Evolutionary conservation across 1,140 invertebrate species (phyloP).

Genomic region (Mylabris phalerata): DNA sequence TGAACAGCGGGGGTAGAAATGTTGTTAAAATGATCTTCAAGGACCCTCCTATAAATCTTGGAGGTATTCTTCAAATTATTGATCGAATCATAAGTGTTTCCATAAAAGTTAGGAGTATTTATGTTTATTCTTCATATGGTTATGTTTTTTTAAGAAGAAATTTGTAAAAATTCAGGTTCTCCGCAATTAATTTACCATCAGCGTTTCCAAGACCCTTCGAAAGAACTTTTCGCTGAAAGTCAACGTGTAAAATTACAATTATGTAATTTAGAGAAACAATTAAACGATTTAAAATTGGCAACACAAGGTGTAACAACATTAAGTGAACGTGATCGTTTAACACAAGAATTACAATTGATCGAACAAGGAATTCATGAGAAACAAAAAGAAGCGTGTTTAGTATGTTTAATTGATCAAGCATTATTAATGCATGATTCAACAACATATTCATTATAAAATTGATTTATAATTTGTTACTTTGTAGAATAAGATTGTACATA

Average conservation of each 20-base stretch:
- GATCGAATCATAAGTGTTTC: too few species aligned
- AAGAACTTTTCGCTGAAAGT: constrained; percentile 50
- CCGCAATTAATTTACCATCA: constrained; percentile 38
- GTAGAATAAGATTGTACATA: constrained; percentile 38
- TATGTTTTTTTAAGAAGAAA: not conserved
- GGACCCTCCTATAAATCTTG: too few species aligned
- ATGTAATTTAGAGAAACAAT: constrained; percentile 56
- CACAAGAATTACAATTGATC: constrained; percentile 58
- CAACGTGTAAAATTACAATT: constrained; percentile 58
- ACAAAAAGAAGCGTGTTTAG: constrained; percentile 55
- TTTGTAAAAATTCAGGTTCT: constrained; percentile 35
- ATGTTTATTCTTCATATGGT: too few species aligned
- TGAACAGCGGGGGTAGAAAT: too few species aligned
- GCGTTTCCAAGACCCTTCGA: constrained; percentile 38
- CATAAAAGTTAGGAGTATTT: too few species aligned
- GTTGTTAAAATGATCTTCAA: too few species aligned
- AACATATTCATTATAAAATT: too few species aligned
- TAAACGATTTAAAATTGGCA: constrained; percentile 57
- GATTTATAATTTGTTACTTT: constrained; percentile 11
- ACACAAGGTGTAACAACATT: constrained; percentile 43
- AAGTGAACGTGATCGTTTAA: constrained; percentile 51
- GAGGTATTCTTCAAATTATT: too few species aligned
- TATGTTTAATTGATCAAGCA: constrained; percentile 27
- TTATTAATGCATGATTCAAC: not conserved
- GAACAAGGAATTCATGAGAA: constrained; percentile 61